phyloP scores from a whole-genome alignment of 1,140 invertebrate species.

The Helicoverpa armigera region DNA sequence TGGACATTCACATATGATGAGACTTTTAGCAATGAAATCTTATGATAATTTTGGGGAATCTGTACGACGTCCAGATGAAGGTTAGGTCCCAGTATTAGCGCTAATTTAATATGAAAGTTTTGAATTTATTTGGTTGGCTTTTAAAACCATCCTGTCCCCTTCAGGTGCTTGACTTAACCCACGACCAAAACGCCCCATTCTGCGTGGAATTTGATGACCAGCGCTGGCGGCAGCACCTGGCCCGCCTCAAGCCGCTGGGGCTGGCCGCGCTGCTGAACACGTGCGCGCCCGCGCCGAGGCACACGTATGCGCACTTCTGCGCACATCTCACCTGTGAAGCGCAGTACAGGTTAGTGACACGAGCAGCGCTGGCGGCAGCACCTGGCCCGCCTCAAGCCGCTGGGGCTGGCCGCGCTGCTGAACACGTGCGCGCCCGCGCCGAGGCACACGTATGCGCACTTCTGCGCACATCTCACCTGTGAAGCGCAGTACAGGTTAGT shows the following conservation, averaged over 20 bases:
- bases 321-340: constrained; percentile 97
- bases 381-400: constrained; percentile 95
- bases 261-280: constrained; percentile 97
- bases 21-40: too few species aligned
- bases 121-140: too few species aligned
- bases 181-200: constrained; percentile 96
- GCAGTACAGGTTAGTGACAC: constrained; percentile 73
- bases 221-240: constrained; percentile 94
- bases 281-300: constrained; percentile 95
- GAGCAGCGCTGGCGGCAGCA: constrained; percentile 94
- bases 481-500: constrained; percentile 89
- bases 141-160: background rate
- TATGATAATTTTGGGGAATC: too few species aligned
- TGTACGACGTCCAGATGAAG: too few species aligned
- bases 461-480: constrained; percentile 97
- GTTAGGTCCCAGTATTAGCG: too few species aligned
- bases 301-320: constrained; percentile 96
- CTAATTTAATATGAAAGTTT: too few species aligned
- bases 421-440: constrained; percentile 97
- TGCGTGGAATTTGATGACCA: constrained; percentile 98
- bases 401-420: constrained; percentile 96
- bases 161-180: constrained; percentile 95
- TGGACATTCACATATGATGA: too few species aligned
- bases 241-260: constrained; percentile 96
- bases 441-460: constrained; percentile 95